These are phyloP conservation scores for Anhinga anhinga DNA, from an alignment of 2,113 vertebrate species.

Conservation along the genomic window DNA sequence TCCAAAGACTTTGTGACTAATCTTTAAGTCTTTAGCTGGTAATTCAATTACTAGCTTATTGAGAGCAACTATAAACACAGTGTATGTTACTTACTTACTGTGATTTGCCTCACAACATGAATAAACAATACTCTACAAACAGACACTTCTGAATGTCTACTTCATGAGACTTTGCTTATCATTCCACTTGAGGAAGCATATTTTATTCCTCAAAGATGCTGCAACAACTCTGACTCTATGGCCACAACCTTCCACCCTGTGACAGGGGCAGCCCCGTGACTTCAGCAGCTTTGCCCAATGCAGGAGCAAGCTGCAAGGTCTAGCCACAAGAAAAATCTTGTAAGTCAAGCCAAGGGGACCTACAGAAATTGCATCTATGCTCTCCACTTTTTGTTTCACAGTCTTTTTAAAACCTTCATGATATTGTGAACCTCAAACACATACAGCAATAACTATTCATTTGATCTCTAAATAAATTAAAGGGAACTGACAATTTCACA, in stretches of 20 bases:
- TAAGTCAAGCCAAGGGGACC: not conserved
- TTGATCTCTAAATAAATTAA: not conserved
- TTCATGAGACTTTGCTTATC: not conserved
- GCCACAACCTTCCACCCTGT: not conserved
- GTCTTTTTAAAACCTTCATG: not conserved
- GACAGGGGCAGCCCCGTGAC: not conserved
- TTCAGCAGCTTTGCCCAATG: not conserved
- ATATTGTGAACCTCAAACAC: conserved; percentile 36
- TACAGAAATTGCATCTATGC: not conserved
- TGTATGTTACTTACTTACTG: not conserved
- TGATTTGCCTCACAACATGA: not conserved
- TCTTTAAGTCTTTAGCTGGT: not conserved
- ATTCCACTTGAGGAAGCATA: not conserved
- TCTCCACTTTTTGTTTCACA: not conserved
- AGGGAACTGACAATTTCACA: not conserved
- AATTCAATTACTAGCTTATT: not conserved
- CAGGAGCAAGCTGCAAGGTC: not conserved
- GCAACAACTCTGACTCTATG: not conserved
- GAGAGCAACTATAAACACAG: not conserved
- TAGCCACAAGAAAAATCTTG: not conserved
- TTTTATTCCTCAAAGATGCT: not conserved
- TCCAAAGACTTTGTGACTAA: not conserved
- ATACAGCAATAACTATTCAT: not conserved
- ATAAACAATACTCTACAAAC: not conserved
- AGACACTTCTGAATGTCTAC: not conserved